Evolutionary conservation across 2,888 invertebrate genomes (phyloP), one percentile per base, ranked within the genome.

Genomic region (Mimachlamys varia): DNA sequence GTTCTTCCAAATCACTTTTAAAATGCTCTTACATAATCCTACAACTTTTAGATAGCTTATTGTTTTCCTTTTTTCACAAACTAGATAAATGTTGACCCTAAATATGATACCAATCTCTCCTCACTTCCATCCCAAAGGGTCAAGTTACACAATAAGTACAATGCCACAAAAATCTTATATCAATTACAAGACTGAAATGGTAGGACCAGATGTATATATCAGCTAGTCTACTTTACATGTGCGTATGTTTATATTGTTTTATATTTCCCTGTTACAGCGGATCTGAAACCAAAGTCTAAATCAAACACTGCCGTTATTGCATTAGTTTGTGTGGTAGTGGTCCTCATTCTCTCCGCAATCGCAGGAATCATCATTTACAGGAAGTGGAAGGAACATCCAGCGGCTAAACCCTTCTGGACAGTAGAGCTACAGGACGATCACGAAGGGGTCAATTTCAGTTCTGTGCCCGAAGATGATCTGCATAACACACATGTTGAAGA

Each of bases 371-470:
- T 95, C 27, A 90, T 95, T 44, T 95, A 95, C 90, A 89, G 93
- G 12, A 92, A 93, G 44, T 93, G 93, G 91, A 90, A 91, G 44
- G 92, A 92, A 50, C 93, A 92, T 90, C 94, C 94, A 0, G 90
- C 90, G 38, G 88, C 92, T 38, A 92, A 94, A 27, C 95, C 95
- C 5, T 96, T 96, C 93, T 95, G 95, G 95, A 95, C 95, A 0
- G 94, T 95, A 17, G 95, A 96, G 89, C 93, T 95, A 19, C 94
- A 95, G 87, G 94, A 95, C 15, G 95, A 95, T 58, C 95, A 94
- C 15, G 96, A 96, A 44, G 93, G 94, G 3, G 95, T 96, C n/a
- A 95, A 94, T 90, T 95, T 96, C 90, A 95, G 94, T 91, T 92
- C 94, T 0, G 93, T 95, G 15, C 94, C 95, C 0, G 95, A 95